A percentile compares a stretch with the other conserved stretches of the same genome.
These are phyloP conservation scores for Periplaneta americana DNA, from an alignment of 1,140 invertebrate species.

Conservation along the genomic window DNA sequence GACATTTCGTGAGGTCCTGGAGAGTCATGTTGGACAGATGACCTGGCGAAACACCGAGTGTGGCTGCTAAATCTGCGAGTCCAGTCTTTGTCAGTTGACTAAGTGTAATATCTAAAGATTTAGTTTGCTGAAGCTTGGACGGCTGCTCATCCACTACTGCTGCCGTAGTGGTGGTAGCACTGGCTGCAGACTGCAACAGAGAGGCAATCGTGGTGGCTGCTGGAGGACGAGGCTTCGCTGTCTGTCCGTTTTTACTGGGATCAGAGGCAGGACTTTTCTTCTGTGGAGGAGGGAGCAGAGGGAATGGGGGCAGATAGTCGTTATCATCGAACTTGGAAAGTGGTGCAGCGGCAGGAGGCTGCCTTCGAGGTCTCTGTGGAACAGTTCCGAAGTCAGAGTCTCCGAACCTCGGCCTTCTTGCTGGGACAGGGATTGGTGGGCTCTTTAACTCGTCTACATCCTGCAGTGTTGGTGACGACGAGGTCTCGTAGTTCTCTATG, in stretches of 20 bases:
- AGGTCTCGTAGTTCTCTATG: conserved; percentile 47
- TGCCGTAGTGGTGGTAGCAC: conserved; percentile 24
- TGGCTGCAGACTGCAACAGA: conserved; percentile 45
- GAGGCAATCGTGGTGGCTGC: conserved; percentile 24
- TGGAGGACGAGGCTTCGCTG: conserved; percentile 26
- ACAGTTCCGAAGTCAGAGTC: conserved; percentile 37
- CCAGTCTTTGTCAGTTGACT: conserved; percentile 75
- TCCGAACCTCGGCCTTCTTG: conserved; percentile 46
- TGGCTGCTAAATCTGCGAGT: conserved; percentile 67
- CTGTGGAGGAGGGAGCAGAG: conserved; percentile 36
- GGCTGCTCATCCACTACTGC: conserved; percentile 25
- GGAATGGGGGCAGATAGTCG: conserved; percentile 27
- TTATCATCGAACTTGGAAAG: background rate
- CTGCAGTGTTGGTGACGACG: conserved; percentile 22
- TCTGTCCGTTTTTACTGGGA: conserved; percentile 15
- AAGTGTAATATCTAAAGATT: conserved; percentile 64
- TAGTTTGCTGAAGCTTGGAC: conserved; percentile 17
- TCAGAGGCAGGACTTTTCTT: conserved; percentile 26
- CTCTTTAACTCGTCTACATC: conserved; percentile 1
- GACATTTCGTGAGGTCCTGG: conserved; percentile 60
- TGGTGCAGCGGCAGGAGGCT: conserved; percentile 15
- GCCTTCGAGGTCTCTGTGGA: conserved; percentile 38
- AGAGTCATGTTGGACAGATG: conserved; percentile 79
- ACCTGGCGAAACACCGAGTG: conserved; percentile 66
- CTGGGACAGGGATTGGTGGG: conserved; percentile 26